These are phyloP conservation scores for Thunnus albacares DNA, from an alignment of 2,797 vertebrate genomes.

Conservation along the genomic window DNA sequence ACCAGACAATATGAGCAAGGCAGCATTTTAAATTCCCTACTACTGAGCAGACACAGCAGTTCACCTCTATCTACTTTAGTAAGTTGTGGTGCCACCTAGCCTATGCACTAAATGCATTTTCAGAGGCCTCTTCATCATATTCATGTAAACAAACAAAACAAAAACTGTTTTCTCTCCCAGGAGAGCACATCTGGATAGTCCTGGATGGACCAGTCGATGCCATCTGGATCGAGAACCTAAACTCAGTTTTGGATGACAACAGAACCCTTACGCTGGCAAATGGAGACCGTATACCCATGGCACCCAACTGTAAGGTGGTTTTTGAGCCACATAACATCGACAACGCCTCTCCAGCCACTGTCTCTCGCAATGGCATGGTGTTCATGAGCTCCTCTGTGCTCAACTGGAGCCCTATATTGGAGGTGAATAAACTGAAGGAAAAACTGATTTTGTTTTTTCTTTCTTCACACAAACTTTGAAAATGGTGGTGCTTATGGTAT, in stretches of 20 bases:
- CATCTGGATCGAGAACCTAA: conserved; percentile 99
- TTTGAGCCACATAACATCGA: conserved; percentile 99
- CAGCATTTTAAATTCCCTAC: neutral
- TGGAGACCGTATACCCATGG: conserved; percentile 97
- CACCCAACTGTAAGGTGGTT: conserved; percentile 95
- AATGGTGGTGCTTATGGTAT: neutral
- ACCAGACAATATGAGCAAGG: neutral
- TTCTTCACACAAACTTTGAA: neutral
- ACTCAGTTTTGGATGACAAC: conserved; percentile 98
- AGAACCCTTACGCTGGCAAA: conserved; percentile 96
- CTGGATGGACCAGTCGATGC: conserved; percentile 98
- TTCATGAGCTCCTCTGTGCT: conserved; percentile 98
- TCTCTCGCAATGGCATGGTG: conserved; percentile 98
- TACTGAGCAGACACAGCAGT: neutral
- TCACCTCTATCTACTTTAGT: neutral
- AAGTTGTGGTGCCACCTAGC: neutral
- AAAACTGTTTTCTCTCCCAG: conserved; percentile 73
- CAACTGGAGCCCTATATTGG: conserved; percentile 94
- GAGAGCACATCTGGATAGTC: conserved; percentile 97
- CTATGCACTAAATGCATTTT: conserved; percentile 9
- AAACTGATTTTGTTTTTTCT: neutral
- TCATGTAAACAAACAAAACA: neutral
- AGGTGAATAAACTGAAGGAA: conserved; percentile 84
- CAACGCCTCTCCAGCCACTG: conserved; percentile 97
- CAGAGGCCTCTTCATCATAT: conserved; percentile 1